Evolutionary conservation across 2,113 vertebrate genomes (phyloP), one percentile per base, ranked within the genome.

Genomic region (Callithrix jacchus): DNA sequence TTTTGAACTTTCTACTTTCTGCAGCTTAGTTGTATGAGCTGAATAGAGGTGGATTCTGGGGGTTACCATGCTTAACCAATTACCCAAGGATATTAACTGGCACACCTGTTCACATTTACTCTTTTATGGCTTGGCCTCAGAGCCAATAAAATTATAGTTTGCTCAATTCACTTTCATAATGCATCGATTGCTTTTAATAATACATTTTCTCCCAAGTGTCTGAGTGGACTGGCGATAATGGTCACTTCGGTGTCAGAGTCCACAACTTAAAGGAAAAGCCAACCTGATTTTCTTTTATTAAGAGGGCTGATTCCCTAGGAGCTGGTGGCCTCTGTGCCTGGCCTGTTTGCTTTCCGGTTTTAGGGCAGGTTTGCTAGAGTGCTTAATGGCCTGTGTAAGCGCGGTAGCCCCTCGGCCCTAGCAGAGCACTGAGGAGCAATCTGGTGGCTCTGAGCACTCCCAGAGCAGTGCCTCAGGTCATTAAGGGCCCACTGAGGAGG

Each of bases 41-140:
- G 56, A 61, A 88, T 40, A 94, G 87, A 90, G 56, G 77, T 13
- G 8, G 74, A 54, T 95, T 96, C 94, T 85, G 81, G 71, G 58
- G 64, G 89, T 98, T 93, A 79, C 88, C 77, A 91, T 91, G 94
- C 94, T 98, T 98, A 94, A 83, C 95, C 98, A 98, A 97, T 98
- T 97, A 97, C 54, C 61, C 94, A 96, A 96, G 87, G 85, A 79
- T 85, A 88, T 97, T 98, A 97, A 97, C 77, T 61, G 94, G 97
- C 97, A 98, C 98, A 98, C 98, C 98, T 98, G 98, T 96, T 98
- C 96, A 96, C 93, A 71, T 97, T 98, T 97, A 92, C 96, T 97
- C 98, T 98, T 98, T 98, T 94, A 97, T 96, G 98, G 89, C 97
- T 96, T 97, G 95, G 89, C 93, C 96, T 96, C 64, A 87, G 96